phyloP scores from a whole-genome alignment of 2,113 vertebrate genomes.

The Eulacestoma nigropectus region DNA sequence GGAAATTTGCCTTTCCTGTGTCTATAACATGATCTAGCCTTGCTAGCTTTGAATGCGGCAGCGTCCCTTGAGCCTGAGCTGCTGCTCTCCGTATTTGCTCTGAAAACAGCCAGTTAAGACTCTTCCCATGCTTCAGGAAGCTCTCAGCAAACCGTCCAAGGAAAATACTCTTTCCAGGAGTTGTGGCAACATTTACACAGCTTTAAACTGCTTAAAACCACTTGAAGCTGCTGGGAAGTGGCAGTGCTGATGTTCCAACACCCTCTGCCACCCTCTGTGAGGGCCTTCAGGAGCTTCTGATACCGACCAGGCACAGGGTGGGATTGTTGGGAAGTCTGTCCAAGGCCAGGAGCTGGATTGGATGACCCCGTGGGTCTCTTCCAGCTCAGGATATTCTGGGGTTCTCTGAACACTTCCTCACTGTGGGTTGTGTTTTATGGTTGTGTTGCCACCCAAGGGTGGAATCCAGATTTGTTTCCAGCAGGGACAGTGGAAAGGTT shows the following conservation, averaged over 20 bases:
- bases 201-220: not conserved
- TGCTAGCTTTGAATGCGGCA: not conserved
- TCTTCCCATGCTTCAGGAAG: not conserved
- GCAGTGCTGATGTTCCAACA: not conserved
- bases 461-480: not conserved
- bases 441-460: not conserved
- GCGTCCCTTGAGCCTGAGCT: not conserved
- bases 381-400: accelerated
- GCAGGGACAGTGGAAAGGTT: not conserved
- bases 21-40: not conserved
- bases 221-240: not conserved
- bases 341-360: not conserved
- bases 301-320: not conserved
- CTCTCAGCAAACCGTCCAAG: not conserved
- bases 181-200: not conserved
- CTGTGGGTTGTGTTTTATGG: not conserved
- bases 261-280: accelerated
- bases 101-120: not conserved
- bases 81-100: not conserved
- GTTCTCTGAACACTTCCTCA: not conserved
- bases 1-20: not conserved
- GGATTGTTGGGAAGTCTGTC: not conserved
- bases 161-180: not conserved
- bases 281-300: not conserved
- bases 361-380: not conserved